Evolutionary conservation across 2,113 vertebrate species (phyloP), one percentile per base, ranked within the genome.

Genomic region (Serinus canaria): DNA sequence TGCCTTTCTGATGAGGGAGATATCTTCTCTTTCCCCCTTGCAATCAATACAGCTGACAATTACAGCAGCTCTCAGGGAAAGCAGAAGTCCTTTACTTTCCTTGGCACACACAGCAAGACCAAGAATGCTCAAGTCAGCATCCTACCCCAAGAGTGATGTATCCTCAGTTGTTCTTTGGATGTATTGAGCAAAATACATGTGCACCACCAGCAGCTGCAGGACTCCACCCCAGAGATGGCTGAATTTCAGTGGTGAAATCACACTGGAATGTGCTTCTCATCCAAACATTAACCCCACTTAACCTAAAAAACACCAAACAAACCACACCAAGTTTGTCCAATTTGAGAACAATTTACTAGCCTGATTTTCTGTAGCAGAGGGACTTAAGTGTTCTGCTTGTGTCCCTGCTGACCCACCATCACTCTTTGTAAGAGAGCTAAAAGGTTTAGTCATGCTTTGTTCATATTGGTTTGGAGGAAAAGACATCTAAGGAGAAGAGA

Each of bases 201-300:
- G 92, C 0, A 5, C 87, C 89, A 94, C 79, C 85, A 96, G 83
- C 94, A 96, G 90, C 92, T 96, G 93, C 76, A 83, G 64, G 85
- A 37, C 90, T 95, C 94, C 94, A 93, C 93, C 89, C 90, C 68
- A 86, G 87, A 55, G 82, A 88, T 92, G 87, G 87, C 88, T 94
- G 50, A 18, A 31, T 95, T 96, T 96, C 96, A 88, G 68, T 91
- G 80, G 86, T 94, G 94, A 96, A 96, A 90, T 95, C 94, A 90
- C 35, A 18, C 37, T 68, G 88, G 93, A 96, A 96, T 90, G 90
- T 70, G 59, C 41, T 93, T 86, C 79, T 93, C 10, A 47, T 93
- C 59, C 79, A 88, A 88, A 70, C 0, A 2, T 95, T 94, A 95
- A 94, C 84, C 87, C 94, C 92, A 77, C 85, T 95, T 96, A 88